phyloP scores from a whole-genome alignment of 2,797 vertebrate genomes.

The Microhierax caerulescens region DNA sequence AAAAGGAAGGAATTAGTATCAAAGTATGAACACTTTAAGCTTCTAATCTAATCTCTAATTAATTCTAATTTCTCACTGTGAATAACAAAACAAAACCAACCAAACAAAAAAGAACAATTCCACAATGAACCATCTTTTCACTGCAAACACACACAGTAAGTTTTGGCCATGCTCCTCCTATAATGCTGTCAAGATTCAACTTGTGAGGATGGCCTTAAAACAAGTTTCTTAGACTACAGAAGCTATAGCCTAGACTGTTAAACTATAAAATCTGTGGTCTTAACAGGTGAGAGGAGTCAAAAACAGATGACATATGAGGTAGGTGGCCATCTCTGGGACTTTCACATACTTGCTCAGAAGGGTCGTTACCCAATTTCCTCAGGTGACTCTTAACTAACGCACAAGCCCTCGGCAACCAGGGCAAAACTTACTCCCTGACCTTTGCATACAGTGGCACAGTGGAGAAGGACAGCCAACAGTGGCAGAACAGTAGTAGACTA shows the following conservation, averaged over 20 bases:
- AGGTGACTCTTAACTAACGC: neutral
- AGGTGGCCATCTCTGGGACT: neutral
- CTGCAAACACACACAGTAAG: neutral
- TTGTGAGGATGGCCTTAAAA: neutral
- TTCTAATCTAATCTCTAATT: neutral
- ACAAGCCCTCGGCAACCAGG: neutral
- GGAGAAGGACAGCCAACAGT: neutral
- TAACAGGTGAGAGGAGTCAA: neutral
- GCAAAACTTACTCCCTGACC: neutral
- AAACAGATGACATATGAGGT: neutral
- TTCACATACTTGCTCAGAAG: neutral
- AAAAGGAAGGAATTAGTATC: neutral
- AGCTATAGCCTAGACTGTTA: neutral
- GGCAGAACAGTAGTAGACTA: neutral
- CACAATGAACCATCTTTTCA: neutral
- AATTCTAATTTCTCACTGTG: neutral
- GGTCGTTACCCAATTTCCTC: neutral
- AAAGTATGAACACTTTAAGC: neutral
- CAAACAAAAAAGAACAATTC: too few species aligned
- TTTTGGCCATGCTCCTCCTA: neutral
- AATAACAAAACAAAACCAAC: neutral
- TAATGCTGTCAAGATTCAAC: neutral
- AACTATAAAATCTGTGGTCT: neutral
- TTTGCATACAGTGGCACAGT: neutral
- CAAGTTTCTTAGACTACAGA: neutral